These are phyloP conservation scores for Engystomops pustulosus DNA, from an alignment of 2,113 vertebrate species.

Conservation along the genomic window DNA sequence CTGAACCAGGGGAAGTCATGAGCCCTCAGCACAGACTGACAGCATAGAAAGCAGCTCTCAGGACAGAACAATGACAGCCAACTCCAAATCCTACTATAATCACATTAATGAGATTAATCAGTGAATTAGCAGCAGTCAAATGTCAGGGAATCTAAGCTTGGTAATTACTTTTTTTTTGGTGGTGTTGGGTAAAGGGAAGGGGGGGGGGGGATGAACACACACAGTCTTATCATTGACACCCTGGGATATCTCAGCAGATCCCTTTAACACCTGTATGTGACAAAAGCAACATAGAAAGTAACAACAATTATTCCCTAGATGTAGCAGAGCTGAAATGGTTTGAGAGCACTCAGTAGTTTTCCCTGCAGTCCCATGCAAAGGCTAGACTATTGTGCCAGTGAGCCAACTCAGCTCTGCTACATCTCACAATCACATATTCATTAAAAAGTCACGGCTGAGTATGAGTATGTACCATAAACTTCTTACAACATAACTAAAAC, in stretches of 20 bases:
- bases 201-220: conserved; percentile 2
- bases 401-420: conserved; percentile 16
- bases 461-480: not conserved
- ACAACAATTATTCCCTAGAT: not conserved
- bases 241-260: not conserved
- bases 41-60: too few species aligned
- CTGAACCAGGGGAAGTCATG: conserved; percentile 72
- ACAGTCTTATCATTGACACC: conserved; percentile 27
- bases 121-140: conserved; percentile 87
- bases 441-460: too few species aligned
- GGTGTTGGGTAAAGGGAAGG: not conserved
- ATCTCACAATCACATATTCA: not conserved
- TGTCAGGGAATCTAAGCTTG: conserved; percentile 79
- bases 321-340: conserved; percentile 3
- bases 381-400: not conserved
- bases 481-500: not conserved
- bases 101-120: conserved; percentile 91
- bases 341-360: not conserved
- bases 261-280: not conserved
- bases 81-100: conserved; percentile 82
- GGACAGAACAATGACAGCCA: conserved; percentile 80
- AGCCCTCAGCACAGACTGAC: conserved; percentile 62
- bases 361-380: not conserved
- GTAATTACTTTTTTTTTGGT: conserved; percentile 81
- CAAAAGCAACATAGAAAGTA: not conserved